A percentile compares a stretch with the other conserved stretches of the same genome.
Evolutionary conservation across 2,888 invertebrate genomes (phyloP).

Genomic region (Caenorhabditis virilis): DNA sequence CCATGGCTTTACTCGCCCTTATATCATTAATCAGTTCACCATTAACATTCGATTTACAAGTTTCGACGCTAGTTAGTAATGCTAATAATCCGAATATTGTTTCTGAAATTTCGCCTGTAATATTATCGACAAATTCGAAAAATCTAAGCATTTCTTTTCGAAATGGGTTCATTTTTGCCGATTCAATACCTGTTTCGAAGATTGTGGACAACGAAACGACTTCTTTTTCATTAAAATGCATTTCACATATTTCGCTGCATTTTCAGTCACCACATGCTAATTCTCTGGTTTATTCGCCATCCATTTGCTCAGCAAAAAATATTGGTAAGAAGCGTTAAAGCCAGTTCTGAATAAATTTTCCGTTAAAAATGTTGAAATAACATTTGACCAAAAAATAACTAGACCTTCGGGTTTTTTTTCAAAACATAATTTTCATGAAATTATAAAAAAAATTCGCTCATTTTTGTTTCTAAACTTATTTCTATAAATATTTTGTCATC

Average conservation of each 20-base stretch:
- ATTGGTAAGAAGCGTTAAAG: constrained; percentile 37
- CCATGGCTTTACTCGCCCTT: constrained; percentile 23
- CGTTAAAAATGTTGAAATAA: too few species aligned
- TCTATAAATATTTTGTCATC: too few species aligned
- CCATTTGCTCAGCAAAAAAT: constrained; percentile 35
- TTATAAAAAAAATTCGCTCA: too few species aligned
- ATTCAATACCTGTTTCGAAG: constrained; percentile 28
- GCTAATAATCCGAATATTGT: neutral
- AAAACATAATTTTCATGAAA: too few species aligned
- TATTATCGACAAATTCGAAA: constrained; percentile 14
- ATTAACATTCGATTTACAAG: constrained; percentile 36
- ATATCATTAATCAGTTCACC: constrained; percentile 36
- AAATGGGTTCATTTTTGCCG: constrained; percentile 24
- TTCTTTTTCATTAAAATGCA: constrained; percentile 35
- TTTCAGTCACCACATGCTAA: constrained; percentile 41
- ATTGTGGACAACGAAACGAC: constrained; percentile 33
- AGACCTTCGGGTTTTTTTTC: too few species aligned
- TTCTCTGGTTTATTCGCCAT: constrained; percentile 48
- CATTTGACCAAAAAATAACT: too few species aligned
- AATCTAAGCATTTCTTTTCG: constrained; percentile 24
- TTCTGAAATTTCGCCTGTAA: neutral
- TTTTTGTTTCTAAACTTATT: too few species aligned
- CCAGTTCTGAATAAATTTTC: too few species aligned
- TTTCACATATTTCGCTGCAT: constrained; percentile 45
- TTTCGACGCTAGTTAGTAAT: constrained; percentile 6